A percentile compares a stretch with the other conserved stretches of the same genome.
These are phyloP conservation scores for Phyllopteryx taeniolatus DNA, from an alignment of 2,113 vertebrate genomes.

Conservation along the genomic window DNA sequence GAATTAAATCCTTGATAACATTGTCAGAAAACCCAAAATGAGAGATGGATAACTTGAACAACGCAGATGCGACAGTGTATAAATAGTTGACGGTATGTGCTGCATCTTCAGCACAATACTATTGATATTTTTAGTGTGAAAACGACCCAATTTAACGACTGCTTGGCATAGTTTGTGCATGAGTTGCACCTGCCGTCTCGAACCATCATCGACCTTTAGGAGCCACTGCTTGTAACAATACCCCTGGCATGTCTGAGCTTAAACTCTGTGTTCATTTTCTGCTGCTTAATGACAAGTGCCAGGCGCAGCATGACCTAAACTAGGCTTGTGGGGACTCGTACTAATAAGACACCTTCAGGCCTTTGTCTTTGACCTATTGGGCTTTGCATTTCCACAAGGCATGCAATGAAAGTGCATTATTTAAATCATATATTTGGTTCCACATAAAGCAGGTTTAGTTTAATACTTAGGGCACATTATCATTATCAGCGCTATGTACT, in stretches of 20 bases:
- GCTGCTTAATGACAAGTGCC: not conserved
- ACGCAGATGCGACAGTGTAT: not conserved
- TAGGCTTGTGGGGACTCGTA: not conserved
- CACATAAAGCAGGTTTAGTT: not conserved
- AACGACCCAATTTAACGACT: not conserved
- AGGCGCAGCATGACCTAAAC: not conserved
- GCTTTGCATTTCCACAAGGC: not conserved
- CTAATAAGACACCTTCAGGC: not conserved
- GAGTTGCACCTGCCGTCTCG: not conserved
- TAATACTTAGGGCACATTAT: not conserved
- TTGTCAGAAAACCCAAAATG: conserved; percentile 59
- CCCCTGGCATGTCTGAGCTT: not conserved
- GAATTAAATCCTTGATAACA: conserved; percentile 58
- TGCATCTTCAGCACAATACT: not conserved
- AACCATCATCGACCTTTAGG: not conserved
- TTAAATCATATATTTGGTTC: not conserved
- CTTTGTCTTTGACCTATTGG: not conserved
- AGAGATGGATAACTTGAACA: conserved; percentile 37
- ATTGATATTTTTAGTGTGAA: not conserved
- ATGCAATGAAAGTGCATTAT: not conserved
- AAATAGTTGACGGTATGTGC: not conserved
- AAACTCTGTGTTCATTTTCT: not conserved
- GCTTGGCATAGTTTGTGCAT: not conserved
- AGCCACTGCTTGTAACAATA: not conserved
- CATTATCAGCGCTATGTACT: not conserved